phyloP scores from a whole-genome alignment of 1,140 invertebrate genomes.

The Phymastichus coffea region DNA sequence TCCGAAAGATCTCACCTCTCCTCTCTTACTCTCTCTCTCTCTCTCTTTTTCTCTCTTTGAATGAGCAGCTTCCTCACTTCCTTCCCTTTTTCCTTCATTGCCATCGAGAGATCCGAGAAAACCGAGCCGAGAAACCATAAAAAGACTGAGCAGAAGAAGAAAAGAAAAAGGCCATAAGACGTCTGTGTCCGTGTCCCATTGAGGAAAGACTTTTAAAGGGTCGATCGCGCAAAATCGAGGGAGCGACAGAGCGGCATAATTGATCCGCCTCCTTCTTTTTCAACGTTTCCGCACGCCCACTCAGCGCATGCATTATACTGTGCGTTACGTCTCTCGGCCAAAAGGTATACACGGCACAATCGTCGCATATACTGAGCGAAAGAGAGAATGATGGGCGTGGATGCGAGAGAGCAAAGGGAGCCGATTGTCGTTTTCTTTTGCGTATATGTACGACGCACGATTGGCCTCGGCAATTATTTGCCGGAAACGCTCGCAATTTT shows the following conservation, averaged over 20 bases:
- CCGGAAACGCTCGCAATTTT: too few relatives aligned
- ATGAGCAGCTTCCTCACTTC: too few relatives aligned
- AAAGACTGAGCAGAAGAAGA: not conserved
- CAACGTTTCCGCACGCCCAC: not conserved
- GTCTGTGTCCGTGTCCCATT: not conserved
- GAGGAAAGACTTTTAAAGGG: conserved; percentile 19
- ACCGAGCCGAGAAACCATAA: not conserved
- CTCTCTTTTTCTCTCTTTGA: not conserved
- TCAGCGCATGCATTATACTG: not conserved
- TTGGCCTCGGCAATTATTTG: not conserved
- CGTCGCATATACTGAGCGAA: conserved; percentile 28
- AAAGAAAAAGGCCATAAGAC: not conserved
- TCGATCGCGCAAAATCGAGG: conserved; percentile 4
- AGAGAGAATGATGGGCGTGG: conserved; percentile 38
- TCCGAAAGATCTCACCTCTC: conserved; percentile 19
- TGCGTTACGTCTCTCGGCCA: not conserved
- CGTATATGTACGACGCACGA: too few relatives aligned
- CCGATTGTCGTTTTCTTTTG: too few relatives aligned
- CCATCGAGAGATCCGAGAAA: too few relatives aligned
- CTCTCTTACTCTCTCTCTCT: not conserved
- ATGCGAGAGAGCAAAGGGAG: conserved; percentile 12
- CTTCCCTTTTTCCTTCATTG: too few relatives aligned
- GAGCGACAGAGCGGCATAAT: not conserved
- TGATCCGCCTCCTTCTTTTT: conserved; percentile 7
- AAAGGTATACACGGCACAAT: conserved; percentile 42